Percentiles rank a stretch among this genome's conserved stretches.
These are phyloP conservation scores for Brassicogethes aeneus DNA, from an alignment of 2,888 invertebrate species.

Conservation along the genomic window DNA sequence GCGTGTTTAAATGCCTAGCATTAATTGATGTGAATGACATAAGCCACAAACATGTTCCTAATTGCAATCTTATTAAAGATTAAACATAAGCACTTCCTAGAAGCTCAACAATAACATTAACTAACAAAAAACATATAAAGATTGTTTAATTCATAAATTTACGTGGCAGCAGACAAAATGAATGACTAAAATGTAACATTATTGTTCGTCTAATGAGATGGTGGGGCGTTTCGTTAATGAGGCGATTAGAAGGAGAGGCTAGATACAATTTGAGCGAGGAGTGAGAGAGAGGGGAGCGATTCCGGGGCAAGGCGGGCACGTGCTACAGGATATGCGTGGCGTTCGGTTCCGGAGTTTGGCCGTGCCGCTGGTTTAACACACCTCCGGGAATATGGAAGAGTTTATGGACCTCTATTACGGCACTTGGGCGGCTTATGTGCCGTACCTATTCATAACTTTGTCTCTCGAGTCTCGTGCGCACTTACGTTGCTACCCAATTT, in stretches of 20 bases:
- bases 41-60: too few relatives aligned
- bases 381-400: conserved; percentile 36
- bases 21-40: too few relatives aligned
- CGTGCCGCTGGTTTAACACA: conserved; percentile 41
- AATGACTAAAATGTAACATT: conserved; percentile 22
- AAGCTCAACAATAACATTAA: too few relatives aligned
- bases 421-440: conserved; percentile 15
- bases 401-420: conserved; percentile 39
- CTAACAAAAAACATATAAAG: conserved; percentile 12
- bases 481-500: too few relatives aligned
- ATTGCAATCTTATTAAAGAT: too few relatives aligned
- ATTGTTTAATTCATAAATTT: conserved; percentile 17
- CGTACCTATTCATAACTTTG: conserved; percentile 22
- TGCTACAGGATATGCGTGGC: conserved; percentile 42
- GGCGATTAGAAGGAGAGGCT: conserved; percentile 2
- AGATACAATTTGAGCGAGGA: background rate
- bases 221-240: conserved; percentile 18
- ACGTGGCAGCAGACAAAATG: conserved; percentile 16
- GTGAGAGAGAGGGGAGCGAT: conserved; percentile 6
- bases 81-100: too few relatives aligned
- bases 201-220: conserved; percentile 22
- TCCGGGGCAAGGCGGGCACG: conserved; percentile 27
- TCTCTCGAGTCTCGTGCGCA: too few relatives aligned
- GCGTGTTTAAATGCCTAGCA: too few relatives aligned
- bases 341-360: conserved; percentile 39